Evolutionary conservation across 2,797 vertebrate species (phyloP), one percentile per base, ranked within the genome.

Genomic region (Novumbra hubbsi): DNA sequence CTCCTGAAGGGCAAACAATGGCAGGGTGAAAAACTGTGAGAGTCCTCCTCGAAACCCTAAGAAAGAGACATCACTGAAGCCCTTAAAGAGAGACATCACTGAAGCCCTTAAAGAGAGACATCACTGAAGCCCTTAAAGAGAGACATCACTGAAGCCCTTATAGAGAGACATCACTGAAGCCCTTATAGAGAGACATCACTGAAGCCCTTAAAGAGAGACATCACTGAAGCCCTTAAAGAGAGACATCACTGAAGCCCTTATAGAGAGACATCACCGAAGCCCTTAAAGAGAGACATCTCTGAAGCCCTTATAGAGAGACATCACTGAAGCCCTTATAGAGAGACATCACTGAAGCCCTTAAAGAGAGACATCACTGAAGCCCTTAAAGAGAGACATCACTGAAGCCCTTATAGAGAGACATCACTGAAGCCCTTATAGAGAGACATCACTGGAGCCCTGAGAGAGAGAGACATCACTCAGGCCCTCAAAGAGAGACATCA

Each of bases 221-320:
- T 38, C 34, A 38, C 3, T 38, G 34, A 38, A 3, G 34, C 34
- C 34, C 52, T 55, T 19, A 55, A 7, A n/a, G 17, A 21, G 17
- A n/a, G 5, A 5, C 52, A 55, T 55, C 52, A 55, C 52, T 55
- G 7, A 7, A 19, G 52, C n/a, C 34, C 34, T 38, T 8, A 16
- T 24, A 12, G 49, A 30, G 52, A 21, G 77, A 88, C 82, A 85
- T n/a, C n/a, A n/a, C n/a, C n/a, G n/a, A n/a, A n/a, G n/a, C n/a
- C n/a, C n/a, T n/a, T 3, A 38, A 8, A 38, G 34, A 38, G 34
- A 38, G 34, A 38, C 34, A 38, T 38, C 55, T 73, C n/a, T 81
- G 79, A 84, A 27, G 34, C 34, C 34, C 34, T 38, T 3, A 38
- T 3, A 38, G 34, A 38, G 34, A 38, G 34, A 38, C 34, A 38